Base-by-base conservation (phyloP, 1,140 invertebrate species). In the Teleopsis dalmanni region DNA sequence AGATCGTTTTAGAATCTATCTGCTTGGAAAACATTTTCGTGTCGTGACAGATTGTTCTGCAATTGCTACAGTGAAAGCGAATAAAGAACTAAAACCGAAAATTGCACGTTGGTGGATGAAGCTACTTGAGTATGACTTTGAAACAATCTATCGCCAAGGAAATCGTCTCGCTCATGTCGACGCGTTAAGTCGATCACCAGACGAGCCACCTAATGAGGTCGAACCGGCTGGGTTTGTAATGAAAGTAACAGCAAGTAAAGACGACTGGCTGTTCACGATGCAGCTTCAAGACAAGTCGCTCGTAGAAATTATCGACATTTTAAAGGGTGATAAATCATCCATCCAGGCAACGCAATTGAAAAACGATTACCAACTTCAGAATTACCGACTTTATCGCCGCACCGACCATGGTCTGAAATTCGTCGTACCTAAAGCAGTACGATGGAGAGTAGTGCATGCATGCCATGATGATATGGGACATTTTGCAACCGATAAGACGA, bases 401-500 rank as follows among this genome's bases (percentile, higher is more conserved):
- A n/a, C 25, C 14, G n/a, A 42, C 16, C 5, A 19, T 5, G 13
- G 21, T 8, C 14, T 18, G 37, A 14, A 5, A 18, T 18, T 46
- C 14, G 46, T 44, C 14, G 46, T 52, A 11, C 51, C 51, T 2
- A 44, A 48, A 45, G 18, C 25, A 14, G 31, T 53, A 7, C 19
- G 47, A 36, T 53, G 51, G 42, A 16, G 51, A 37, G 31, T 50
- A 4, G 42, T 38, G 3, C 35, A 19, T 3, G 14, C 11, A 37
- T 42, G 37, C 44, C 61, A 66, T 47, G 51, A 62, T 27, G 55
- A 59, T 8, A 42, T 54, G 34, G 57, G 61, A 7, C 58, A 65
- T 41, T 34, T 60, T 26, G 54, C 55, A 9, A 7, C 52, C 3
- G 50, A 58, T 9, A 65, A 62, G 42, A 55, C 55, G 5, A n/a